Conservation (phyloP, 2,113 vertebrate genomes). For the Petrocephalus microphthalmus region DNA sequence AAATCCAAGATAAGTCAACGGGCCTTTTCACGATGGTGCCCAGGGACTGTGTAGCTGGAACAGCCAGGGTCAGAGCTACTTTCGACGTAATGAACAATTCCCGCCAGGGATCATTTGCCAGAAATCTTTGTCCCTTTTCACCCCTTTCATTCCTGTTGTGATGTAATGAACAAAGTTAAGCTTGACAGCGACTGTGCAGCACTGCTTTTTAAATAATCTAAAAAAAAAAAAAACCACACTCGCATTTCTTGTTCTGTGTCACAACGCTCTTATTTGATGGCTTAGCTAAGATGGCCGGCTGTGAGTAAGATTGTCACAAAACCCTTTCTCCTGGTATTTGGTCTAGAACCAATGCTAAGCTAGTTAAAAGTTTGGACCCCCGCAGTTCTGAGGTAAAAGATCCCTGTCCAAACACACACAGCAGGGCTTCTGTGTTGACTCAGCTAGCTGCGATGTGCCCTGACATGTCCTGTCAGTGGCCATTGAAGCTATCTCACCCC, state of each 20-base stretch:
- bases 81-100: not conserved
- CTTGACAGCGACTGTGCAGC: not conserved
- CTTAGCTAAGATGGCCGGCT: not conserved
- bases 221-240: not conserved
- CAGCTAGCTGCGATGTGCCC: not conserved
- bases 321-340: not conserved
- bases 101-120: not conserved
- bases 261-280: not conserved
- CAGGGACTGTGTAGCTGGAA: not conserved
- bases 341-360: not conserved
- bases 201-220: not conserved
- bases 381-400: not conserved
- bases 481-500: not conserved
- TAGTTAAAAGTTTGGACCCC: not conserved
- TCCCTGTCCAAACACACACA: not conserved
- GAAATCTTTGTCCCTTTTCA: not conserved
- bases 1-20: not conserved
- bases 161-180: not conserved
- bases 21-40: not conserved
- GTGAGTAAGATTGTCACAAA: not conserved
- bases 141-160: not conserved
- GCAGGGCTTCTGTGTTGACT: not conserved
- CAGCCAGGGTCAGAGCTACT: not conserved
- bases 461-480: conserved; percentile 11
- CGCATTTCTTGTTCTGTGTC: not conserved